Evolutionary conservation across 2,797 vertebrate genomes (phyloP), one percentile per base, ranked within the genome.

Genomic region (Rhabdomys pumilio): DNA sequence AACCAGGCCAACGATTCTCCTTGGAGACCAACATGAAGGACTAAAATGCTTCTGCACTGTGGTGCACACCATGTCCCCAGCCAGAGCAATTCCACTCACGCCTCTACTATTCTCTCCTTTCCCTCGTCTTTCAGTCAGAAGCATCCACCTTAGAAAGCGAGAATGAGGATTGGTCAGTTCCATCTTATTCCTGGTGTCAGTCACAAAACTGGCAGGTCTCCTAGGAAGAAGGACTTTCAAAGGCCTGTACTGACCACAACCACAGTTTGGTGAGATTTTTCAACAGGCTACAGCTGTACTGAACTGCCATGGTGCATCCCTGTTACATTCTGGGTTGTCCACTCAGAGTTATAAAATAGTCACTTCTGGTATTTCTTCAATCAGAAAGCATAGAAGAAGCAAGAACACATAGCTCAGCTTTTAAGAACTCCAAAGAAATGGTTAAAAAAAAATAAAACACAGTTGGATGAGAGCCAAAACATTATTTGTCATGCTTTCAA

Each of bases 381-480:
- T 17, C 22, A 50, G 34, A 86, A 77, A 2, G 63, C 61, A 59
- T 44, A 72, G 67, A 73, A 63, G 19, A 4, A 15, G 9, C 2
- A 69, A 41, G 13, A 61, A 85, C 11, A 22, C 26, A 89, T 76
- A 72, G 17, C 17, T 76, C 57, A 57, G 38, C 59, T 82, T 95
- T 61, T 19, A 31, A 80, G 69, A 88, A n/a, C 41, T 79, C 69
- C 76, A 19, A 44, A 79, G 53, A 79, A 82, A 84, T 22, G 47
- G 53, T 4, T 91, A 81, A 95, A 87, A 57, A 44, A 92, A 92
- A 57, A 22, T 26, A 73, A 76, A 61, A 44, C 19, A n/a, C 61
- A 20, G 57, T 13, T 77, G 24, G 77, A 86, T 72, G 31, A 82
- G 34, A 82, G n/a, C 17, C 73, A 79, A 65, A 84, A 34, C 44